Percentiles rank a stretch among this genome's conserved stretches.
phyloP scores from a whole-genome alignment of 1,140 invertebrate genomes.

The Thereuonema tuberculata region DNA sequence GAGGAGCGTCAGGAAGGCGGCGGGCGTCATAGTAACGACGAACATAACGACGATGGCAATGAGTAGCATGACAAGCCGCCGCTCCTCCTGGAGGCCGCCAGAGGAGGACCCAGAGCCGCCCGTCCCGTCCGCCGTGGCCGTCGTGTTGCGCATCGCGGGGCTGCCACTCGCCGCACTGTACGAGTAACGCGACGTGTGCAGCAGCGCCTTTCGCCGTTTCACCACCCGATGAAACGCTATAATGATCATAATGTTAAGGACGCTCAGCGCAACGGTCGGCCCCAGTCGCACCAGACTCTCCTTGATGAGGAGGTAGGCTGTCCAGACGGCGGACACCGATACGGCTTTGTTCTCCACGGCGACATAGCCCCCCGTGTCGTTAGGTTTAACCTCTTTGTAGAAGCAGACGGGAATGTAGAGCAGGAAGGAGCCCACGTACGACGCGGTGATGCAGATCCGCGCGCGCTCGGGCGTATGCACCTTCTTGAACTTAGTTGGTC shows the following conservation, averaged over 20 bases:
- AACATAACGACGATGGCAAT: conserved; percentile 58
- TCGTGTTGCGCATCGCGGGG: not conserved
- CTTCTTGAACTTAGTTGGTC: conserved; percentile 30
- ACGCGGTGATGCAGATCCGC: conserved; percentile 24
- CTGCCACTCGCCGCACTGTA: conserved; percentile 8
- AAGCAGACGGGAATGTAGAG: conserved; percentile 29
- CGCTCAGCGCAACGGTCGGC: conserved; percentile 49
- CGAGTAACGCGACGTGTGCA: conserved; percentile 18
- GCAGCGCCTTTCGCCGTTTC: conserved; percentile 46
- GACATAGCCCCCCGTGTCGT: conserved; percentile 16
- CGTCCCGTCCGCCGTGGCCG: not conserved
- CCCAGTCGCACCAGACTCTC: conserved; percentile 30
- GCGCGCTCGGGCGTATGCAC: conserved; percentile 29
- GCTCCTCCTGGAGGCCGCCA: conserved; percentile 47
- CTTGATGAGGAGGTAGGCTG: conserved; percentile 23
- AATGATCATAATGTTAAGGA: conserved; percentile 53
- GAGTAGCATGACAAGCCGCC: conserved; percentile 48
- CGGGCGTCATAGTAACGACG: conserved; percentile 56
- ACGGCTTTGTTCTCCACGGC: conserved; percentile 23
- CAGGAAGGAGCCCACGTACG: conserved; percentile 27
- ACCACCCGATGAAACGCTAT: conserved; percentile 50
- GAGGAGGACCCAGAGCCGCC: conserved; percentile 15
- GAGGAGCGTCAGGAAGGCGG: conserved; percentile 49
- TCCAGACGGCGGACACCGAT: conserved; percentile 19
- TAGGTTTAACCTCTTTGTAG: conserved; percentile 23